Evolutionary conservation across 2,888 invertebrate genomes (phyloP), one percentile per base, ranked within the genome.

Genomic region (Ischnura elegans): DNA sequence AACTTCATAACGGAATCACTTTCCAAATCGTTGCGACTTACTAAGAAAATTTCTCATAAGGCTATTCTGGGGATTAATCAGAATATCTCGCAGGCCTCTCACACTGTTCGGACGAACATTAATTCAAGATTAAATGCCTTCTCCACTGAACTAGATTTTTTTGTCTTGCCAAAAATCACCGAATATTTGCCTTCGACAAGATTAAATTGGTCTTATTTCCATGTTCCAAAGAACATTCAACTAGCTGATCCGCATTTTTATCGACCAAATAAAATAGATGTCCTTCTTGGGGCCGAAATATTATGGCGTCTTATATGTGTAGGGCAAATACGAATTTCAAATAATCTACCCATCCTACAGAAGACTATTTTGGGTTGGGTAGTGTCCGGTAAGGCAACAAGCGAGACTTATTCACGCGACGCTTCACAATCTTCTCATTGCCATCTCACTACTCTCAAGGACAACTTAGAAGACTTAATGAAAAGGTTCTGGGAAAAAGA

Each of bases 41-140:
- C 4, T 3, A 87, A 46, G 87, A 87, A 29, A 45, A 43, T 25
- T 8, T 21, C 25, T 45, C 25, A 13, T 3, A 87, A 43, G 46
- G 46, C 87, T 45, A 45, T 87, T 45, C 0, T 87, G 2, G 87
- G 87, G 8, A 45, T 87, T 25, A 87, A 87, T 87, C 45, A 87
- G 3, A 87, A 87, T 13, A 45, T 45, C 45, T 87, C 43, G 46
- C 45, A 1, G 3, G 5, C 87, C 16, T 87, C 45, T 43, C 45
- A 87, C 25, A 2, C 19, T 45, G 87, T 87, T 45, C 16, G 55
- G 55, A 55, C 55, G 13, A 87, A 45, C 25, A 87, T 45, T 21
- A 45, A 87, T 19, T 87, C 87, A 87, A 87, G 87, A 87, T 46
- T 87, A 43, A 87, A 87, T 87, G 45, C 87, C 46, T 55, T 87